Evolutionary conservation across 2,797 vertebrate species (phyloP).

Genomic region (Intellagama lesueurii): DNA sequence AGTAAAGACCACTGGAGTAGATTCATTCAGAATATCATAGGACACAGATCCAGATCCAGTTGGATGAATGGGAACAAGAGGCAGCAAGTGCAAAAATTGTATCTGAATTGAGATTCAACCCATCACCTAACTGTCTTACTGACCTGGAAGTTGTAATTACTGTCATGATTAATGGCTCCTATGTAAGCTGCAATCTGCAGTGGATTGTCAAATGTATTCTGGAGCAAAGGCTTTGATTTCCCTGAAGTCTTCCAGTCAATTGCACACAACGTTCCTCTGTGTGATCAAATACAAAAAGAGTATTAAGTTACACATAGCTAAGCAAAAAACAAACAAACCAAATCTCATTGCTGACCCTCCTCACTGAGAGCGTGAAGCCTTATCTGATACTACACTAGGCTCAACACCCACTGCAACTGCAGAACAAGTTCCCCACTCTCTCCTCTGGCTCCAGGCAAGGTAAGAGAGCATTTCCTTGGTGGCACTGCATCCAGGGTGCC

Average conservation of each 20-base stretch:
- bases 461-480: neutral
- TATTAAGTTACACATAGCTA: neutral
- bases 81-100: neutral
- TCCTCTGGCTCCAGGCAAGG: neutral
- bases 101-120: neutral
- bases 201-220: slow-evolving; percentile 94
- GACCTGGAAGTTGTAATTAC: slow-evolving; percentile 94
- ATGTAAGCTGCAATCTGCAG: slow-evolving; percentile 94
- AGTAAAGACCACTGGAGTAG: neutral
- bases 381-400: neutral
- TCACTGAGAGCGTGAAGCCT: neutral
- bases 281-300: slow-evolving; percentile 2
- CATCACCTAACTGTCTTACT: slow-evolving; percentile 54
- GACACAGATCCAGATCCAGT: neutral
- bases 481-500: too few species aligned
- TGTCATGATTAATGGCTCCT: slow-evolving; percentile 91
- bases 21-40: neutral
- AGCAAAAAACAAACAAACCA: neutral
- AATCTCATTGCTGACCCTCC: neutral
- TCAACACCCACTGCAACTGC: neutral
- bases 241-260: slow-evolving; percentile 99
- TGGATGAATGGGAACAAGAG: neutral
- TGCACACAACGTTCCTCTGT: slow-evolving; percentile 89
- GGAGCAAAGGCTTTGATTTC: slow-evolving; percentile 89
- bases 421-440: too few species aligned